Evolutionary conservation across 2,113 vertebrate genomes (phyloP).

Genomic region (Sebastes fasciatus): DNA sequence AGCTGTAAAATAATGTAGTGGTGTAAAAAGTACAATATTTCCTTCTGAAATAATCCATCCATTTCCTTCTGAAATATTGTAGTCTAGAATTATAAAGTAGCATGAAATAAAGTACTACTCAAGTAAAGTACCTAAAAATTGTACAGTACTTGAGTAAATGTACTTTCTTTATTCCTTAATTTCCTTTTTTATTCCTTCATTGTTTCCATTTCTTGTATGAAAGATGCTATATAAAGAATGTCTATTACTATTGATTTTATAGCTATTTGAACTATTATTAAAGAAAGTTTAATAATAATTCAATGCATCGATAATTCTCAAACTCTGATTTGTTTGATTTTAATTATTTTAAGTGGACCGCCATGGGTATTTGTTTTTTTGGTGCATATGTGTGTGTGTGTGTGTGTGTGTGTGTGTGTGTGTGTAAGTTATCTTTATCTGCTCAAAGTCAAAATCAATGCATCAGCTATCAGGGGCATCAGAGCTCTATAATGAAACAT

Average conservation of each 20-base stretch:
- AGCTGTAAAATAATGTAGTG: background rate
- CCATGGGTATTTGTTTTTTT: too few species aligned
- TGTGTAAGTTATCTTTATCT: background rate
- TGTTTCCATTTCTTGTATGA: too few species aligned
- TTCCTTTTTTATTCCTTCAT: too few species aligned
- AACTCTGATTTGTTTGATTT: background rate
- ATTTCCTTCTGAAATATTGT: background rate
- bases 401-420: background rate
- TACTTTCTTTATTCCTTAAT: background rate
- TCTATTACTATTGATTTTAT: too few species aligned
- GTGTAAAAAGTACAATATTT: slow-evolving; percentile 1
- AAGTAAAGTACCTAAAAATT: background rate
- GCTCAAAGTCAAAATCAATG: slow-evolving; percentile 8
- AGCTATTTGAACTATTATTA: too few species aligned
- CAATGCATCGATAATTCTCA: background rate
- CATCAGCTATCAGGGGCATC: slow-evolving; percentile 5
- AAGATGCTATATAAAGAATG: too few species aligned
- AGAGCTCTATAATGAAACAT: slow-evolving; percentile 2
- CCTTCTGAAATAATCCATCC: background rate
- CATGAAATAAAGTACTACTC: background rate
- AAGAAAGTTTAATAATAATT: background rate
- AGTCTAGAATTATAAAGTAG: background rate
- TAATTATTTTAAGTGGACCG: background rate
- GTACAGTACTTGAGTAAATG: too few species aligned
- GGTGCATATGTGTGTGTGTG: too few species aligned